Conservation (phyloP, 2,797 vertebrate species). For the Labeo calbasu region DNA sequence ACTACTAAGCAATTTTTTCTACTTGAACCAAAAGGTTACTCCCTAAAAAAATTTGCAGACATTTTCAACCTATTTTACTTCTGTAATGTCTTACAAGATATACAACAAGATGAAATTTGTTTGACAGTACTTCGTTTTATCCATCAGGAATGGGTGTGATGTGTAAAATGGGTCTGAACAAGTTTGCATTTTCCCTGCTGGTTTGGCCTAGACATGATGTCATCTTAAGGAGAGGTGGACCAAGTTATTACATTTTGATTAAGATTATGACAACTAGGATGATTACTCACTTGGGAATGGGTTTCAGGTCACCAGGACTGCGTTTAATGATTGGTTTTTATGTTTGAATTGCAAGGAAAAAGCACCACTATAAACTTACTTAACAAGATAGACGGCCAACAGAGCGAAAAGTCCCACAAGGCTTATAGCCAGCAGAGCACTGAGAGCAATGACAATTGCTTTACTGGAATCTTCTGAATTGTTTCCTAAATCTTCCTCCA, state of each 20-base stretch:
- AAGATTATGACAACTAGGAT: no score
- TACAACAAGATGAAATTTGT: not conserved
- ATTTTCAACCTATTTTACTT: not conserved
- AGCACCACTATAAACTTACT: no score
- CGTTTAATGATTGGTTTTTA: no score
- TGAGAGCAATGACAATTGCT: slow-evolving; percentile 61
- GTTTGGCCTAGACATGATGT: no score
- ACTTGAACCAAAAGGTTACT: no score
- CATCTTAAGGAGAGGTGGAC: no score
- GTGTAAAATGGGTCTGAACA: not conserved
- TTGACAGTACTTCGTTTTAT: not conserved
- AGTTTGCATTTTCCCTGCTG: not conserved
- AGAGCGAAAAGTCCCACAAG: slow-evolving; percentile 66
- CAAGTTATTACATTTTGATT: no score
- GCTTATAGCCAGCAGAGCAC: slow-evolving; percentile 67
- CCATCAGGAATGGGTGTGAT: not conserved
- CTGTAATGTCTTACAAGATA: not conserved
- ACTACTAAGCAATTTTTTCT: not conserved
- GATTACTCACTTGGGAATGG: no score
- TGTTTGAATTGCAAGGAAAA: no score
- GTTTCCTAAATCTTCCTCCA: slow-evolving; percentile 26
- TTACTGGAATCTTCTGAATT: slow-evolving; percentile 34
- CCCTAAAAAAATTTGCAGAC: no score
- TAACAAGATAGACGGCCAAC: slow-evolving; percentile 45
- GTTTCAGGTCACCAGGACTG: no score